Evolutionary conservation across 2,113 vertebrate genomes (phyloP).

Genomic region (Sialia sialis): DNA sequence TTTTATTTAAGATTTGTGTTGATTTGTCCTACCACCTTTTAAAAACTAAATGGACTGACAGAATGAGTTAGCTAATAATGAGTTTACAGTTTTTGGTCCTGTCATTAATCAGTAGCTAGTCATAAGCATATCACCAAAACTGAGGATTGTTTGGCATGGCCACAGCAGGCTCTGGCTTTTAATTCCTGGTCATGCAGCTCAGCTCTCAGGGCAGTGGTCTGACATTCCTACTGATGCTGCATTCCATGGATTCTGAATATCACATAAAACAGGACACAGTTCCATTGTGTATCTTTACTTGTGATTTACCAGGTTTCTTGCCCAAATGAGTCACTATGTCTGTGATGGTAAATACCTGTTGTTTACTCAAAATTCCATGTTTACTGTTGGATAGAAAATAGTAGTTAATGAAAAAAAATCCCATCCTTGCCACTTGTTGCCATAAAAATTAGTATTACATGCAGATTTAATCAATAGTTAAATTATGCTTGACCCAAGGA

Average conservation of each 20-base stretch:
- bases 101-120: background rate
- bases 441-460: background rate
- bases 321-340: fast-evolving
- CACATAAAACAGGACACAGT: background rate
- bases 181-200: fast-evolving
- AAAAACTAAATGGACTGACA: background rate
- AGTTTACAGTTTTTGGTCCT: background rate
- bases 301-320: background rate
- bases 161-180: background rate
- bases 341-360: background rate
- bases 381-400: background rate
- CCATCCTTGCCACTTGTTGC: background rate
- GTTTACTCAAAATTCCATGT: background rate
- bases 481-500: background rate
- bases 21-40: background rate
- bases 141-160: background rate
- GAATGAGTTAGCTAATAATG: background rate
- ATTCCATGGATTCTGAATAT: background rate
- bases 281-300: fast-evolving
- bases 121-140: background rate
- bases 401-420: background rate
- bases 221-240: background rate
- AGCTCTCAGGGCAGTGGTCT: background rate
- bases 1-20: background rate
- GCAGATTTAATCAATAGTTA: background rate